These are phyloP conservation scores for Epinotia demarniana DNA, from an alignment of 2,888 invertebrate species.

Conservation along the genomic window DNA sequence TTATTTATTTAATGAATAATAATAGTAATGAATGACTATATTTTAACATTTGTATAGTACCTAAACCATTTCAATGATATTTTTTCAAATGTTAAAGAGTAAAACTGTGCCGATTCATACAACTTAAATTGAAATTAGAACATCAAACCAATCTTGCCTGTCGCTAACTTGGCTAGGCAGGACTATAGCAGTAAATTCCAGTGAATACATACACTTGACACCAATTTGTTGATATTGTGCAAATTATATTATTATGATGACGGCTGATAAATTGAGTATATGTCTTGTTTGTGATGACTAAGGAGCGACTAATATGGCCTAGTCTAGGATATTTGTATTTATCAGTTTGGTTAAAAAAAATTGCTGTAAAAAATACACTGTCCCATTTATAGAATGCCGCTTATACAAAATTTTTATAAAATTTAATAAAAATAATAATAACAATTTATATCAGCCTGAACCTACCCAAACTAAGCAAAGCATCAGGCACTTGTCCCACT, in stretches of 20 bases:
- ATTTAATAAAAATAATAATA: too few species aligned
- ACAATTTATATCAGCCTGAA: too few species aligned
- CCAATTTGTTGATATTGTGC: neutral
- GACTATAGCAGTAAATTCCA: neutral
- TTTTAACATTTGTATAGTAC: too few species aligned
- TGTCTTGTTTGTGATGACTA: neutral
- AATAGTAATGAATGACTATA: too few species aligned
- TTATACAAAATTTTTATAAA: too few species aligned
- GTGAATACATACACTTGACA: constrained; percentile 8
- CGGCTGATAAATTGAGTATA: neutral
- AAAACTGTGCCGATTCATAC: neutral
- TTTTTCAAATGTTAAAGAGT: too few species aligned
- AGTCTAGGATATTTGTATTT: neutral
- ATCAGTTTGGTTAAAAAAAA: neutral
- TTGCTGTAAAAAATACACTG: too few species aligned
- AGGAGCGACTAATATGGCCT: neutral
- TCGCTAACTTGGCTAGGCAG: neutral
- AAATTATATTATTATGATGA: constrained; percentile 7
- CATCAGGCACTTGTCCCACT: too few species aligned
- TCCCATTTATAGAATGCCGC: too few species aligned
- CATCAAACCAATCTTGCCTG: neutral
- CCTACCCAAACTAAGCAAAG: too few species aligned
- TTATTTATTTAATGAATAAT: too few species aligned
- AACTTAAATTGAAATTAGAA: neutral
- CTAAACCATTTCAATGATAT: too few species aligned